Conservation (phyloP, 2,797 vertebrate species). For the Choloepus didactylus region DNA sequence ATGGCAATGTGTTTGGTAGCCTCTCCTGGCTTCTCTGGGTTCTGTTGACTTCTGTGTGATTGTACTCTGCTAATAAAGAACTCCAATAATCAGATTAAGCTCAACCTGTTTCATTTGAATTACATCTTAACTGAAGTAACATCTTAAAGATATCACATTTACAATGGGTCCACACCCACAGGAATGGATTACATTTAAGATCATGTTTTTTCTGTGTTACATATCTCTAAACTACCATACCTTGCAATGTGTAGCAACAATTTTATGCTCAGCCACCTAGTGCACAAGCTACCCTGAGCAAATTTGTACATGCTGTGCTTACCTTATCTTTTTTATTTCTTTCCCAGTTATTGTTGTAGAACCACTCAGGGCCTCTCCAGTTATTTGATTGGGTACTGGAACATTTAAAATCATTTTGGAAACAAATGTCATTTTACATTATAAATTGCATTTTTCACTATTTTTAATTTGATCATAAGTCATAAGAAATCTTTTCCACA, state of each 20-base stretch:
- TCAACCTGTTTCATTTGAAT: too few species aligned
- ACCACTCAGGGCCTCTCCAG: background rate
- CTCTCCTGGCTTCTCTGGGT: too few species aligned
- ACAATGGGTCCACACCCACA: too few species aligned
- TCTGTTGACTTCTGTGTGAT: too few species aligned
- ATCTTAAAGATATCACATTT: too few species aligned
- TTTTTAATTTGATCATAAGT: background rate
- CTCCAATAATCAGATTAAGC: too few species aligned
- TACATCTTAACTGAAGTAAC: too few species aligned
- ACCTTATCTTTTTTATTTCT: background rate
- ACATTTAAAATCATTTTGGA: background rate
- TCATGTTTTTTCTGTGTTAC: too few species aligned
- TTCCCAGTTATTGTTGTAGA: background rate
- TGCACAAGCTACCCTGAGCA: background rate
- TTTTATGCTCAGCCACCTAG: background rate
- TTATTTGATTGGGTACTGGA: background rate
- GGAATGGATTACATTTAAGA: too few species aligned
- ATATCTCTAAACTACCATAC: too few species aligned
- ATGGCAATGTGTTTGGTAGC: too few species aligned
- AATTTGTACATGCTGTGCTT: background rate
- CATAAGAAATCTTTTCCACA: background rate
- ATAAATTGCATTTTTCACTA: background rate
- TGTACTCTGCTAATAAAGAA: too few species aligned
- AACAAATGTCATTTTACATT: background rate
- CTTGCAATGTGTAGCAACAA: background rate